Evolutionary conservation across 2,113 vertebrate species (phyloP), one percentile per base, ranked within the genome.

Genomic region (Tautogolabrus adspersus): DNA sequence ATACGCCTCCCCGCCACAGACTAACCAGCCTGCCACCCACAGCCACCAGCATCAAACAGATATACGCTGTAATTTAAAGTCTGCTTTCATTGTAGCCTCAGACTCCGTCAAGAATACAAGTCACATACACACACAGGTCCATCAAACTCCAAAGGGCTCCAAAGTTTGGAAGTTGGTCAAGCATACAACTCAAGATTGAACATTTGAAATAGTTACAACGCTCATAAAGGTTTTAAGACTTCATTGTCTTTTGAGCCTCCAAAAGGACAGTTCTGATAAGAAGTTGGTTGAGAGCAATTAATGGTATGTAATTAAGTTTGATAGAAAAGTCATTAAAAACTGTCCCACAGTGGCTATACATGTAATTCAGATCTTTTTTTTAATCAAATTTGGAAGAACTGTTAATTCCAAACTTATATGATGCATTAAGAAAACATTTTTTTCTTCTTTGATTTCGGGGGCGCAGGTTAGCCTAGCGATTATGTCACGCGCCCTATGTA

Each of bases 11-110:
- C 52, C 22, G 23, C 81, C 77, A 62, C 78, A 74, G 69, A 18
- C 56, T 56, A 68, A 87, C 87, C 89, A 59, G 38, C 21, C 15
- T 21, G 58, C 82, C 69, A 75, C 79, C 62, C 61, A 49, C 44
- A 63, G 80, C 72, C 38, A 74, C 47, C 46, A 51, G 18, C 66
- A 23, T 40, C 34, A 59, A 75, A 81, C 10, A 13, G 21, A 38
- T 34, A 44, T 44, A 63, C 47, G 63, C 66, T 74, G 34, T 66
- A 80, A 90, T 89, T 49, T 85, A 88, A 19, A 12, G 30, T 69
- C 15, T 38, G 10, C 61, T 80, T 81, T 62, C 65, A 70, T 34
- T 72, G 40, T 19, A 64, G 81, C 44, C n/a, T 77, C 34, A 34
- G 72, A 73, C 57, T 26, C 37, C 10, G 51, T 75, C 37, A 49